Conservation (phyloP, 2,113 vertebrate genomes). For the Enhydra lutris region DNA sequence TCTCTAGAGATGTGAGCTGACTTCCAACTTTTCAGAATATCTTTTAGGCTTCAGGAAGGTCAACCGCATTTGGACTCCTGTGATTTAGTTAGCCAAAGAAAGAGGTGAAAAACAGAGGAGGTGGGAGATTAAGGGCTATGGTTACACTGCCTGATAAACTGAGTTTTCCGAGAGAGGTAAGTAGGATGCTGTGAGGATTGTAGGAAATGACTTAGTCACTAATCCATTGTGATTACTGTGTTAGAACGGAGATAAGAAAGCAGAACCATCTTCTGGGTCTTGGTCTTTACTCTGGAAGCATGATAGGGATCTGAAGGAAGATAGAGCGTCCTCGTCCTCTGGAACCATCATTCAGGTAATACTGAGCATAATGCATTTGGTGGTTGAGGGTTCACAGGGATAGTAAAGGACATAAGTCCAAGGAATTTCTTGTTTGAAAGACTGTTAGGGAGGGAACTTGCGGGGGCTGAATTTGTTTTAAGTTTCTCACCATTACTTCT, state of each 20-base stretch:
- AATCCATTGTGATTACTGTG: constrained; percentile 64
- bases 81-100: background rate
- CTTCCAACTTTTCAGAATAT: background rate
- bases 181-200: background rate
- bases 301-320: constrained; percentile 70
- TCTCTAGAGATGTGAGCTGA: background rate
- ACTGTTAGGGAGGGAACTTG: background rate
- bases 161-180: background rate
- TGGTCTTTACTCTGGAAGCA: constrained; percentile 58
- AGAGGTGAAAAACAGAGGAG: background rate
- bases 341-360: constrained; percentile 75
- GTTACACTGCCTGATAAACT: background rate
- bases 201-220: background rate
- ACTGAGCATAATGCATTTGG: fast-evolving
- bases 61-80: background rate
- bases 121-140: background rate
- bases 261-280: constrained; percentile 30
- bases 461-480: background rate
- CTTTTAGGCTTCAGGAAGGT: background rate
- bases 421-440: background rate
- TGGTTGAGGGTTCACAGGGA: no score
- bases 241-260: constrained; percentile 72
- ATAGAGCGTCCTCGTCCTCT: constrained; percentile 76
- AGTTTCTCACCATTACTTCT: background rate
- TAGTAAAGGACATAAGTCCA: background rate